A percentile compares a stretch with the other conserved stretches of the same genome.
phyloP scores from a whole-genome alignment of 2,113 vertebrate genomes.

The Rana temporaria region DNA sequence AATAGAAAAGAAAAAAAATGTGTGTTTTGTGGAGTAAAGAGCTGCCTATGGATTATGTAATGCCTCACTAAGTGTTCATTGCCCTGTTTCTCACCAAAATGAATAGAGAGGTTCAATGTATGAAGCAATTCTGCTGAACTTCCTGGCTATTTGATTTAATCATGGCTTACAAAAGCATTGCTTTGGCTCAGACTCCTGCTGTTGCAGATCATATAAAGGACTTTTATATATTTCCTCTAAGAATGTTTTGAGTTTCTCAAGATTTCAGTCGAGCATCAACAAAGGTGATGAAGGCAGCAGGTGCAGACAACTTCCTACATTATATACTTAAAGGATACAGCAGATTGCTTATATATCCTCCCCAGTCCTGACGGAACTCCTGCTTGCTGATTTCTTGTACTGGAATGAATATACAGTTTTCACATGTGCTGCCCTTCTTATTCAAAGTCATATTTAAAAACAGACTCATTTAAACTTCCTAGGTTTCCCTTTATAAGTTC shows the following conservation, averaged over 20 bases:
- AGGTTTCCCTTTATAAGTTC: neutral
- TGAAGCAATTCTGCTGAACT: constrained; percentile 48
- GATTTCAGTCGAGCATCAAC: constrained; percentile 50
- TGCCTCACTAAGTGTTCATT: constrained; percentile 18
- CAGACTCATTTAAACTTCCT: neutral
- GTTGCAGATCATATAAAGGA: constrained; percentile 49
- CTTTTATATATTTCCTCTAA: constrained; percentile 50
- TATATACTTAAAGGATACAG: neutral
- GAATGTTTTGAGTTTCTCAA: constrained; percentile 55
- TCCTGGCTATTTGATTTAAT: constrained; percentile 32
- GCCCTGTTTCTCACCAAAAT: constrained; percentile 38
- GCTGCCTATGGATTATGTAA: constrained; percentile 13
- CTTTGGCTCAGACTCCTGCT: constrained; percentile 29
- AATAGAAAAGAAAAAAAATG: neutral
- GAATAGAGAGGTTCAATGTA: constrained; percentile 42
- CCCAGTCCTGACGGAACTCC: neutral
- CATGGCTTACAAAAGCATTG: constrained; percentile 31
- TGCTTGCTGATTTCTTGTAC: too few species aligned
- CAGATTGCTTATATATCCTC: neutral
- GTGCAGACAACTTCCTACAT: constrained; percentile 29
- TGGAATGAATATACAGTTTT: too few species aligned
- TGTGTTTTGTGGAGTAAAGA: constrained; percentile 24
- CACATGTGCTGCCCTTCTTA: too few species aligned
- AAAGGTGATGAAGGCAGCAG: constrained; percentile 54
- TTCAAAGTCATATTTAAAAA: too few species aligned